Base-by-base conservation (phyloP, 2,113 vertebrate species). In the Oryzias celebensis region DNA sequence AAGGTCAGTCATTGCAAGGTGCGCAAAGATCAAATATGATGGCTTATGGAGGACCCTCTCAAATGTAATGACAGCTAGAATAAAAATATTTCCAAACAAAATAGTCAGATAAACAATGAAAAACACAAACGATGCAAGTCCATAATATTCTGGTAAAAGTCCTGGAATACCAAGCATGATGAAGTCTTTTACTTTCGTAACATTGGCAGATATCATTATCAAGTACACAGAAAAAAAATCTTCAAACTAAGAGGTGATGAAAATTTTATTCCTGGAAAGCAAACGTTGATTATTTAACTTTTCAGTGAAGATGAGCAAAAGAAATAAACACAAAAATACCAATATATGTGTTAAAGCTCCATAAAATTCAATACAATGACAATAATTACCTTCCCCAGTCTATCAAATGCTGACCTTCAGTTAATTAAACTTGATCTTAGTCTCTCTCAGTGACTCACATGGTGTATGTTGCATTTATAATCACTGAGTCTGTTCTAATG, bases 1-100 rank as follows among this genome's bases (percentile, higher is more conserved):
- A 0, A 89, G 12, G 64, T 91, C 90, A 49, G 81, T 70, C 54
- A 87, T 16, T 18, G 89, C 86, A 4, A 90, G 75, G 60, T 87
- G 70, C 45, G 58, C 87, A 68, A 89, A 85, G 36, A 89, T 86
- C 6, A 80, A 13, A 15, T 90, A 90, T 0, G 78, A 76, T 17
- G 88, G 78, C 51, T 86, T 91, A 48, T 88, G 82, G 41, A 90
- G 75, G 52, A 43, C 53, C 68, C 54, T 69, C 2, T 86, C 81
- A 16, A 6, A 67, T 5, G 41, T 4, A 14, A 89, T 78, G 17
- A 89, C 61, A 2, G 23, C 16, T 54, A 81, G 26, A 43, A 85
- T 74, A 1, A 87, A 85, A 57, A 44, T n/a, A 58, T 91, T 90
- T 7, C 78, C 88, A 10, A 69, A 6, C 26, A 85, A 52, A 22